Evolutionary conservation across 2,113 vertebrate genomes (phyloP), one percentile per base, ranked within the genome.

Genomic region (Spheniscus mendiculus): DNA sequence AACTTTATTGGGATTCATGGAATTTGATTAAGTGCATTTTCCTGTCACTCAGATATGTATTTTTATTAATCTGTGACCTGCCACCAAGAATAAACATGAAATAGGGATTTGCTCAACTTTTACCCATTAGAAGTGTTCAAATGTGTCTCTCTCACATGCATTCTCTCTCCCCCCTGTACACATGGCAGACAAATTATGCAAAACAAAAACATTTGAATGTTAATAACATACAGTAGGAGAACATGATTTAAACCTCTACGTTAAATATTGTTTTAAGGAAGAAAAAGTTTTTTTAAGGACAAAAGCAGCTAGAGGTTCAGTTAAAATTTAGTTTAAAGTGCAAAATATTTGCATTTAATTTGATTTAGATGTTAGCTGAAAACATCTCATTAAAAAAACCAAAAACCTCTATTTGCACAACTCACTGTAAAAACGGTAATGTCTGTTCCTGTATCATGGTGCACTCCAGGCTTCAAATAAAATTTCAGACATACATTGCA

Each of bases 281-380:
- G 34, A 74, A 15, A 18, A 94, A 93, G 53, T 59, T 77, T 56
- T 76, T 89, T 77, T 93, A 12, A 5, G 53, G 72, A 81, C 47
- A 93, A 93, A 91, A 80, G 45, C 16, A 91, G 83, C 47, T 44
- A 92, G 61, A 63, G 61, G 50, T 92, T 89, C 83, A 85, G 69
- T 74, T 90, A 71, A 70, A 88, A 93, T 87, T 87, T 72, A 90
- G 65, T 85, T 94, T 83, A 93, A 90, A 63, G 44, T 47, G 47
- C 66, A 96, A 91, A 95, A 87, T 87, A 96, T 85, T 94, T 93
- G 66, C 47, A 90, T 93, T 94, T 88, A 77, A 74, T 95, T 96
- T 96, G 81, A 95, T 93, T 88, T 87, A 93, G 74, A 90, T 21
- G 53, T 61, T 80, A 52, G 30, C 30, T 88, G 78, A 93, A 96